A percentile compares a stretch with the other conserved stretches of the same genome.
Evolutionary conservation across 2,888 invertebrate species (phyloP).

Genomic region (Caenorhabditis sp.): DNA sequence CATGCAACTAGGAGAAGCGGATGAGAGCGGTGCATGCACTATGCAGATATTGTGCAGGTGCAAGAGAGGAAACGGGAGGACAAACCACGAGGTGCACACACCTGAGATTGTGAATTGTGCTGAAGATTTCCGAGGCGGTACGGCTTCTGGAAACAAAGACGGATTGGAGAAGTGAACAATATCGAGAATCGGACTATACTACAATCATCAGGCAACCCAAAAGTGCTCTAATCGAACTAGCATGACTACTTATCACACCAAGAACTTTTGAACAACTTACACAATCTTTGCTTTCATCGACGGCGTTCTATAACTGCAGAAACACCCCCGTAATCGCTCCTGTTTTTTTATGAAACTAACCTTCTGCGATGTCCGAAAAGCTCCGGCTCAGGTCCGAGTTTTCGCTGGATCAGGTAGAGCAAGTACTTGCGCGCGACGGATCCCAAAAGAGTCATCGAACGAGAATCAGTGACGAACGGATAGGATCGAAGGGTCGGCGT

Average conservation of each 20-base stretch:
- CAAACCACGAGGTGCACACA: constrained; percentile 36
- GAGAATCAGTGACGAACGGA: constrained; percentile 92
- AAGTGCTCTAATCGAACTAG: too few species aligned
- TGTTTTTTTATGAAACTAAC: not conserved
- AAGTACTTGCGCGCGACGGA: constrained; percentile 82
- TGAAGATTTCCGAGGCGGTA: constrained; percentile 73
- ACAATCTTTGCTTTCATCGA: constrained; percentile 39
- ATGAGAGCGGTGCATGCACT: constrained; percentile 34
- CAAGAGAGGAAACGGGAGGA: too few species aligned
- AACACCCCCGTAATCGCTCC: not conserved
- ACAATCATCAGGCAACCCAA: constrained; percentile 24
- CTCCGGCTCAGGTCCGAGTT: constrained; percentile 76
- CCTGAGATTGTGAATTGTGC: constrained; percentile 62
- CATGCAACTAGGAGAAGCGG: constrained; percentile 22
- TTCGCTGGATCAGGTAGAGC: constrained; percentile 77
- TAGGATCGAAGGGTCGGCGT: constrained; percentile 87
- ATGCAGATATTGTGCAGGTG: too few species aligned
- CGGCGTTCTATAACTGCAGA: constrained; percentile 50
- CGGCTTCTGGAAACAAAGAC: constrained; percentile 60
- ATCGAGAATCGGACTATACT: not conserved
- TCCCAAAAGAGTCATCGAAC: constrained; percentile 91
- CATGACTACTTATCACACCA: too few species aligned
- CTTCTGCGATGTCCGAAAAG: constrained; percentile 57
- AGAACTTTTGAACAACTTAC: too few species aligned
- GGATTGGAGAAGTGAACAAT: not conserved